Evolutionary conservation across 2,888 invertebrate species (phyloP).

Genomic region (Cistogaster globosa): DNA sequence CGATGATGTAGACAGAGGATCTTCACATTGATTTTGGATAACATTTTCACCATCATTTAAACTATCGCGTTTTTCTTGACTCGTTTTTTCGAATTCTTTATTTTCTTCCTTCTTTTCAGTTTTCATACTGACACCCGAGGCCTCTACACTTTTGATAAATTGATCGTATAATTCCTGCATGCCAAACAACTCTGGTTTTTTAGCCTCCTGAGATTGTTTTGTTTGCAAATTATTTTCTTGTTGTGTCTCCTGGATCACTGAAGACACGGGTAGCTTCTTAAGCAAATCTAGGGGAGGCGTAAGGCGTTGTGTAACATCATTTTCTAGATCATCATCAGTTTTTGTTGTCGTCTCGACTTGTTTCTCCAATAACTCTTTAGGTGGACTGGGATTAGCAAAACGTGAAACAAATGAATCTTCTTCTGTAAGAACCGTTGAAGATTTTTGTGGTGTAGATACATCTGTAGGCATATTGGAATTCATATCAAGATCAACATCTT

Average conservation of each 20-base stretch:
- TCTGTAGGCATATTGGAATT: conserved; percentile 76
- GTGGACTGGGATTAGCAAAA: conserved; percentile 77
- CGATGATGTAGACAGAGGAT: conserved; percentile 72
- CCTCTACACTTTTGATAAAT: conserved; percentile 81
- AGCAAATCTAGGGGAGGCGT: conserved; percentile 58
- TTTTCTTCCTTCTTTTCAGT: conserved; percentile 35
- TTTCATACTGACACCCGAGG: conserved; percentile 74
- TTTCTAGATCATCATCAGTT: conserved; percentile 9
- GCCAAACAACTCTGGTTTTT: conserved; percentile 73
- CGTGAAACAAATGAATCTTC: conserved; percentile 74
- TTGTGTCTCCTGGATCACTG: neutral
- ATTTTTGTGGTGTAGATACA: conserved; percentile 75
- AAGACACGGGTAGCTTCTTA: neutral
- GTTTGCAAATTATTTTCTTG: neutral
- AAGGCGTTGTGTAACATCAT: conserved; percentile 26
- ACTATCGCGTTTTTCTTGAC: neutral
- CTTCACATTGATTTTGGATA: conserved; percentile 42
- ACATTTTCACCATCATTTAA: neutral
- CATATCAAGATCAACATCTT: conserved; percentile 74
- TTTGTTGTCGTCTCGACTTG: neutral
- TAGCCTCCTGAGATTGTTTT: neutral
- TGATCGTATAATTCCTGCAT: conserved; percentile 81
- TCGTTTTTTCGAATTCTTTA: neutral
- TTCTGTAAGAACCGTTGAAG: conserved; percentile 51
- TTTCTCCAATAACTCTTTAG: conserved; percentile 61